A percentile compares a stretch with the other conserved stretches of the same genome.
Conservation (phyloP, 2,797 vertebrate species). For the Rhadinocentrus ornatus region DNA sequence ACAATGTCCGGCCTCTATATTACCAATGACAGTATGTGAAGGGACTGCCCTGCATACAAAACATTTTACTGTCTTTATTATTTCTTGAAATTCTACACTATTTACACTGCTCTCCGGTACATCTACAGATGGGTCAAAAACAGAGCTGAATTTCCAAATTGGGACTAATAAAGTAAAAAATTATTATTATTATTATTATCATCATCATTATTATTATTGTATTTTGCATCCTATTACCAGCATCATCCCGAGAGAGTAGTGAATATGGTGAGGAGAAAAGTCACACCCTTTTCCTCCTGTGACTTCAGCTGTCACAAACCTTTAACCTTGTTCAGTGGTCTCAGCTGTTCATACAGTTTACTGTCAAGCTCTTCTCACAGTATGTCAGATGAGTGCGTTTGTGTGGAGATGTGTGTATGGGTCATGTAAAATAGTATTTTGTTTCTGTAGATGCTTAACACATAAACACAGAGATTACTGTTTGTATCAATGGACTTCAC, state of each 20-base stretch:
- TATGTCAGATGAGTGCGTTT: constrained; percentile 36
- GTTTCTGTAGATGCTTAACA: constrained; percentile 29
- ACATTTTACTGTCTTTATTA: background rate
- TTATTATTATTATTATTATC: too few relatives aligned
- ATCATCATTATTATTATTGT: background rate
- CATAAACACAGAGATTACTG: constrained; percentile 30
- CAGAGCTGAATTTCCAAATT: too few relatives aligned
- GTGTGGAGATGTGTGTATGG: constrained; percentile 17
- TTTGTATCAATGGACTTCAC: constrained; percentile 50
- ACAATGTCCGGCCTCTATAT: constrained; percentile 23
- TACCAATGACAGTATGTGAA: constrained; percentile 23
- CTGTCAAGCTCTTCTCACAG: constrained; percentile 80
- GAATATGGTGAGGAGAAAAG: constrained; percentile 54
- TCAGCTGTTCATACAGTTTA: constrained; percentile 79
- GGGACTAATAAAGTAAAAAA: too few relatives aligned
- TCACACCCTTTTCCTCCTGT: constrained; percentile 61
- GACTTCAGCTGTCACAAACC: constrained; percentile 75
- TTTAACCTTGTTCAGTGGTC: constrained; percentile 72
- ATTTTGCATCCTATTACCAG: constrained; percentile 7
- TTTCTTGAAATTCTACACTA: background rate
- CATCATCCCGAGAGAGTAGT: constrained; percentile 45
- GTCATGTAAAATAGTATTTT: constrained; percentile 36
- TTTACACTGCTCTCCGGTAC: too few relatives aligned
- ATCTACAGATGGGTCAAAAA: too few relatives aligned
- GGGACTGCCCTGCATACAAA: background rate